Base-by-base conservation (phyloP, 2,113 vertebrate species). In the Etheostoma cragini region DNA sequence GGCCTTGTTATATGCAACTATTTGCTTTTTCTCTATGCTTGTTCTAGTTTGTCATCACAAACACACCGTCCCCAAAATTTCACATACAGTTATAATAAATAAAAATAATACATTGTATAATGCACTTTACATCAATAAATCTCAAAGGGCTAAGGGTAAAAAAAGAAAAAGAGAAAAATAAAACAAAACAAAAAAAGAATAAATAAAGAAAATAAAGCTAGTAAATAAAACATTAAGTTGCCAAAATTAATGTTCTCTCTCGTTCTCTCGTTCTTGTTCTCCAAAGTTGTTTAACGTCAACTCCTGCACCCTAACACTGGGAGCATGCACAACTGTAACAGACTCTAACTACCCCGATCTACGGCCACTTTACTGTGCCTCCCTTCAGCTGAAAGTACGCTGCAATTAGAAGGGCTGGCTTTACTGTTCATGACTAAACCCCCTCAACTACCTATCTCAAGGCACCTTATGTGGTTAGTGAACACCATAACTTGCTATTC, bases 321-420 rank as follows among this genome's bases (percentile, higher is more conserved):
- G 35, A 56, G 11, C 26, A 49, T 47, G 24, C 13, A 16, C 21
- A 52, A 56, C 16, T 26, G 56, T 69, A 22, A 68, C n/a, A 42
- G 24, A 67, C 71, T 42, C n/a, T 2, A 15, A 64, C 69, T 45
- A 54, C 13, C 30, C 30, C 33, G 50, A 76, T 77, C 42, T 47
- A 10, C 57, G 69, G 38, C 42, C 13, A 45, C 12, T 65, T 67
- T 30, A 53, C 22, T 58, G 66, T 38, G 22, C 47, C 42, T 63
- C 45, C 50, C 30, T 60, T 33, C 24, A 54, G 26, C 67, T 38
- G 19, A 22, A 72, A 49, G 69, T 58, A 66, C 24, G 46, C 30
- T 13, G 73, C 63, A 54, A 52, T 56, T 38, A 56, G 63, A 15
- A 14, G 35, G 52, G 15, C 46, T 46, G 30, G 42, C 42, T 53